phyloP scores from a whole-genome alignment of 2,888 invertebrate genomes.

The Athrips mouffetella region DNA sequence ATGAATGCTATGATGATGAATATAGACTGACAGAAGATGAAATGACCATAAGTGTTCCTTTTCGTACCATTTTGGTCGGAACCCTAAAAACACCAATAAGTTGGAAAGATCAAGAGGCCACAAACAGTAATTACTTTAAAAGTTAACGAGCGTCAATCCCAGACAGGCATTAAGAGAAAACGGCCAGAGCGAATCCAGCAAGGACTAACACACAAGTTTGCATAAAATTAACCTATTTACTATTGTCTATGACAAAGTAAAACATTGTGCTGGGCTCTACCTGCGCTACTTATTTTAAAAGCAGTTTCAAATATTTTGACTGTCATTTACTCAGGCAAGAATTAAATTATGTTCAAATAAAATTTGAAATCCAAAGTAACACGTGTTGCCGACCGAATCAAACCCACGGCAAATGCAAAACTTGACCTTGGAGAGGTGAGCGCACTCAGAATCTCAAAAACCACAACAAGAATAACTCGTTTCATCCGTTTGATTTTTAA shows the following conservation, averaged over 20 bases:
- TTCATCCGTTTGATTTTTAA: not conserved
- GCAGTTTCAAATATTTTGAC: too few species aligned
- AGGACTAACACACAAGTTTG: conserved; percentile 5
- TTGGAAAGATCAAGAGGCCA: conserved; percentile 2
- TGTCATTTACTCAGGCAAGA: too few species aligned
- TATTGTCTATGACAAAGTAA: not conserved
- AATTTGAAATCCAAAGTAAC: too few species aligned
- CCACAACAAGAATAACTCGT: conserved; percentile 8
- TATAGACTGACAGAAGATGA: too few species aligned
- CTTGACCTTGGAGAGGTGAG: conserved; percentile 49
- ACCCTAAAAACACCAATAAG: too few species aligned
- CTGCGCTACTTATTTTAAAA: not conserved
- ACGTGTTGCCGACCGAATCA: not conserved
- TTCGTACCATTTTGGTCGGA: too few species aligned
- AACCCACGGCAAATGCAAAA: conserved; percentile 16
- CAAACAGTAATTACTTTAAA: conserved; percentile 19
- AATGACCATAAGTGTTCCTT: too few species aligned
- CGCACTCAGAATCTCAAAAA: conserved; percentile 31
- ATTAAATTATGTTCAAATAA: too few species aligned
- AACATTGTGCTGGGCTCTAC: not conserved
- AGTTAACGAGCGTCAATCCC: conserved; percentile 16
- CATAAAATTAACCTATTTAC: conserved; percentile 35
- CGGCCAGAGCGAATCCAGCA: not conserved
- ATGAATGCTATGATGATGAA: too few species aligned
- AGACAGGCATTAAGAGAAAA: not conserved